Evolutionary conservation across 2,113 vertebrate genomes (phyloP).

Genomic region (Ailuropoda melanoleuca): DNA sequence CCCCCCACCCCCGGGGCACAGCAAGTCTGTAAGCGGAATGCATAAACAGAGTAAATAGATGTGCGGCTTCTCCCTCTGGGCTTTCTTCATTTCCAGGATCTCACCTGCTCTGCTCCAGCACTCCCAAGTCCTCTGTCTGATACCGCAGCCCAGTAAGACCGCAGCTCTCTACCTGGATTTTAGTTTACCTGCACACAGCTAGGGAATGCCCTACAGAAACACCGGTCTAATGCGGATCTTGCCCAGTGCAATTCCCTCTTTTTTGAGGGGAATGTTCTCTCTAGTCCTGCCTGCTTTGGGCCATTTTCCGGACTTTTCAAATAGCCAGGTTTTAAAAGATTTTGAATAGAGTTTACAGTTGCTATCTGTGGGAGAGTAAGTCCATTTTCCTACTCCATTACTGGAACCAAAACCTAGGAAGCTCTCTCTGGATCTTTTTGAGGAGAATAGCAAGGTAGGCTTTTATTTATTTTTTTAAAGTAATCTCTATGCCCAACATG

Average conservation of each 20-base stretch:
- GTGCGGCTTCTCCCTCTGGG: too few species aligned
- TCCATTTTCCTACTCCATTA: background rate
- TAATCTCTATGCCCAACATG: background rate
- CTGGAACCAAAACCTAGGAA: background rate
- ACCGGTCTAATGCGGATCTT: background rate
- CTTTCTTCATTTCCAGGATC: background rate
- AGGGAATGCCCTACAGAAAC: background rate
- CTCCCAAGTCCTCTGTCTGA: background rate
- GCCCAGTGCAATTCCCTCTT: background rate
- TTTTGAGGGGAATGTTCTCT: background rate
- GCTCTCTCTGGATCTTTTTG: background rate
- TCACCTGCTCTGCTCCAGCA: background rate
- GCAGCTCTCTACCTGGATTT: background rate
- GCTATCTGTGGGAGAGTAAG: background rate
- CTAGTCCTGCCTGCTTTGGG: background rate
- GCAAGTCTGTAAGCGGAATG: background rate
- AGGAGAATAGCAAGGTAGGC: background rate
- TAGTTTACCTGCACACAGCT: background rate
- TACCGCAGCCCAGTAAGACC: background rate
- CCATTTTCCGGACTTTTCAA: background rate
- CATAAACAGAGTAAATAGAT: background rate
- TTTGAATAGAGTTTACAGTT: background rate
- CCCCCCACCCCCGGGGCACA: background rate
- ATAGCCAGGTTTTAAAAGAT: background rate
- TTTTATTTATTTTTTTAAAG: background rate